Percentiles rank a stretch among this genome's conserved stretches.
Evolutionary conservation across 2,797 vertebrate genomes (phyloP).

Genomic region (Channa striata): DNA sequence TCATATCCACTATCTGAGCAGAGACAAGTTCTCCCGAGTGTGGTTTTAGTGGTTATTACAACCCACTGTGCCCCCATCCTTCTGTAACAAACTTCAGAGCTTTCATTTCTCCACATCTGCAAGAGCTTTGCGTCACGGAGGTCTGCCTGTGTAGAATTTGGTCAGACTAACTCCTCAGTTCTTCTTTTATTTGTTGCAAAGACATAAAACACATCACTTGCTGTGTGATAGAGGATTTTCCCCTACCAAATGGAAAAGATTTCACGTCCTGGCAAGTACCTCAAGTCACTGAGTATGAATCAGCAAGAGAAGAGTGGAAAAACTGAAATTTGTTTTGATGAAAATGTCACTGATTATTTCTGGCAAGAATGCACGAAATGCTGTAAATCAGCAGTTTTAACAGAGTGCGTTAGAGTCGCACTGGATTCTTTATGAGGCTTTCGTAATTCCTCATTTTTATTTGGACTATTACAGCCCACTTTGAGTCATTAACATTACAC

Average conservation of each 20-base stretch:
- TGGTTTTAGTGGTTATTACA: slow-evolving; percentile 29
- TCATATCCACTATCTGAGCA: slow-evolving; percentile 6
- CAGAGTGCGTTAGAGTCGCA: slow-evolving; percentile 36
- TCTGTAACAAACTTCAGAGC: slow-evolving; percentile 21
- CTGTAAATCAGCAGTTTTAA: slow-evolving; percentile 56
- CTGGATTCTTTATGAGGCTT: slow-evolving; percentile 53
- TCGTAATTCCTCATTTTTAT: slow-evolving; percentile 54
- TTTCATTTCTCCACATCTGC: slow-evolving; percentile 19
- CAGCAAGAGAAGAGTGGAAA: slow-evolving; percentile 12
- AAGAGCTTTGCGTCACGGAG: slow-evolving; percentile 19
- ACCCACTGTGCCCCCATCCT: not conserved
- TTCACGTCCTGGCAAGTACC: not conserved
- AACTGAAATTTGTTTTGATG: slow-evolving; percentile 27
- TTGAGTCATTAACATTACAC: slow-evolving; percentile 59
- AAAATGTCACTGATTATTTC: slow-evolving; percentile 48
- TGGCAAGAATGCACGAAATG: slow-evolving; percentile 36
- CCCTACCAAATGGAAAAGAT: not conserved
- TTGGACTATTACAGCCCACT: slow-evolving; percentile 48
- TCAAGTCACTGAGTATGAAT: not conserved
- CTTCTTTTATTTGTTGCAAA: slow-evolving; percentile 23
- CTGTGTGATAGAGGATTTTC: not conserved
- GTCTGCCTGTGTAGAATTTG: slow-evolving; percentile 37
- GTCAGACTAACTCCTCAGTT: slow-evolving; percentile 1
- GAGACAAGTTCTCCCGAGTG: slow-evolving; percentile 16
- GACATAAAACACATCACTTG: slow-evolving; percentile 21